A percentile compares a stretch with the other conserved stretches of the same genome.
Evolutionary conservation across 2,888 invertebrate species (phyloP).

Genomic region (Parasteatoda lunata): DNA sequence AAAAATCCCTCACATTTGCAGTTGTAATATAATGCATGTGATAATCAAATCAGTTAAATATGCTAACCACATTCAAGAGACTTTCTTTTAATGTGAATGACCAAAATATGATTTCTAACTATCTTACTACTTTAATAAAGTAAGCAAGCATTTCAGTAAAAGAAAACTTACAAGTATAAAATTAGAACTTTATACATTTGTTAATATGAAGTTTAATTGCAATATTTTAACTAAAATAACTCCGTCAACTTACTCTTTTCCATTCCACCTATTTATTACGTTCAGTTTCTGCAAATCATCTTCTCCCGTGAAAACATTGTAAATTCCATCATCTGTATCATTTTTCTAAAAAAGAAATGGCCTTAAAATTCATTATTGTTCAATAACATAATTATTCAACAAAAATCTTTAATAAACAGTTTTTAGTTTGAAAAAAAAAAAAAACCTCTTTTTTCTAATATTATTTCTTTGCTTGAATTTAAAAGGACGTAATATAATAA

Average conservation of each 20-base stretch:
- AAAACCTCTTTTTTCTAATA: too few relatives aligned
- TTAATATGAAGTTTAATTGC: background rate
- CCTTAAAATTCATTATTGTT: background rate
- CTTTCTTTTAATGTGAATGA: too few relatives aligned
- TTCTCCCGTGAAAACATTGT: slow-evolving; percentile 67
- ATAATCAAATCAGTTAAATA: too few relatives aligned
- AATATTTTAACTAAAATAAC: background rate
- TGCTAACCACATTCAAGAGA: too few relatives aligned
- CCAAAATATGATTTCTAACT: too few relatives aligned
- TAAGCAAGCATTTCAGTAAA: background rate
- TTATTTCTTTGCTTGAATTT: too few relatives aligned
- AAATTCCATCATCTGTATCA: slow-evolving; percentile 69
- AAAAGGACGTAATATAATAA: too few relatives aligned
- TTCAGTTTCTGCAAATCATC: slow-evolving; percentile 56
- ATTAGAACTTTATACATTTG: background rate
- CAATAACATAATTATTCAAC: background rate
- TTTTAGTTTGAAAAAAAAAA: background rate
- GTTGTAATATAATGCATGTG: too few relatives aligned
- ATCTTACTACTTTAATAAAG: too few relatives aligned
- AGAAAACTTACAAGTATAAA: background rate
- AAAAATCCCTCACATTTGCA: too few relatives aligned
- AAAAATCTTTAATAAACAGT: background rate
- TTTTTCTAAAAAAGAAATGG: slow-evolving; percentile 62
- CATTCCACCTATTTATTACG: slow-evolving; percentile 66
- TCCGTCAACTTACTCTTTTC: slow-evolving; percentile 40